Conservation (phyloP, 2,797 vertebrate species). For the Denticeps clupeoides region DNA sequence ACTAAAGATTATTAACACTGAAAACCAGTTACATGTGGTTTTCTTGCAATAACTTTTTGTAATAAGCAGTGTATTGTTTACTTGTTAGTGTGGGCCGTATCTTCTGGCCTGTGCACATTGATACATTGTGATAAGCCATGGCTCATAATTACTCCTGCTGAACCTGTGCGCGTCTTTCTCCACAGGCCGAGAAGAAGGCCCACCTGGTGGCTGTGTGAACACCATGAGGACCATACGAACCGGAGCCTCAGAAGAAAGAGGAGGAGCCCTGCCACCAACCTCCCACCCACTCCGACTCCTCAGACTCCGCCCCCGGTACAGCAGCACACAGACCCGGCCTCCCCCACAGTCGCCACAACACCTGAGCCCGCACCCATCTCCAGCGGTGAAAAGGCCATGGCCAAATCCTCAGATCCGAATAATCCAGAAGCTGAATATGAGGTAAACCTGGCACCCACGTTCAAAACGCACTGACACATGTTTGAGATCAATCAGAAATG, state of each 20-base stretch:
- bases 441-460: constrained; percentile 7
- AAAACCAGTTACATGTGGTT: no score
- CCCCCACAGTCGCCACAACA: constrained; percentile 57
- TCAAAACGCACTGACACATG: no score
- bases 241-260: constrained; percentile 48
- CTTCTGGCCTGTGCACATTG: no score
- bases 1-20: no score
- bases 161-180: background rate
- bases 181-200: constrained; percentile 52
- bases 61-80: no score
- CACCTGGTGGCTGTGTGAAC: constrained; percentile 48
- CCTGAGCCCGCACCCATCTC: constrained; percentile 49
- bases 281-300: constrained; percentile 31
- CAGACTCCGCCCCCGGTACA: constrained; percentile 46
- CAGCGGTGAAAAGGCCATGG: constrained; percentile 47
- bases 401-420: constrained; percentile 39
- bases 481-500: no score
- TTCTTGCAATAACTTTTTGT: no score
- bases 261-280: constrained; percentile 45
- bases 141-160: no score
- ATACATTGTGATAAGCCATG: no score
- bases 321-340: constrained; percentile 63
- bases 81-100: constrained; percentile 4
- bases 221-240: constrained; percentile 57
- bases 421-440: constrained; percentile 54